A percentile compares a stretch with the other conserved stretches of the same genome.
phyloP scores from a whole-genome alignment of 1,140 invertebrate species.

The Sipha flava region DNA sequence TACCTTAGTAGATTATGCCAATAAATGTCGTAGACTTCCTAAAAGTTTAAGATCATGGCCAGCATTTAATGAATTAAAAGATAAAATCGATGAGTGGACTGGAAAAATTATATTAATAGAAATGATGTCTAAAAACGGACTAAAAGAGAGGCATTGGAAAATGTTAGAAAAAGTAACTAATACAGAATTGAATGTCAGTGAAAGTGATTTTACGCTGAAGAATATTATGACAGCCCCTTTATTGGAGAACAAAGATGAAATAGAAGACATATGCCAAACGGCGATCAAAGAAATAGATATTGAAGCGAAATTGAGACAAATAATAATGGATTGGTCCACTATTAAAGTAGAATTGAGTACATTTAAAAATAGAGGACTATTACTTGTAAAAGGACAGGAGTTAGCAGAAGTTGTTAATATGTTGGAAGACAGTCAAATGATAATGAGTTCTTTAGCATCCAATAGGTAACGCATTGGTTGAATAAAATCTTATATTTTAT shows the following conservation, averaged over 20 bases:
- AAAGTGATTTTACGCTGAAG: conserved; percentile 85
- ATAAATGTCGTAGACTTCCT: conserved; percentile 86
- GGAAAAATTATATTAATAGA: conserved; percentile 92
- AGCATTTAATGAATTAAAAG: conserved; percentile 88
- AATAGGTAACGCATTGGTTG: too few relatives aligned
- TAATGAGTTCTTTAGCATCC: conserved; percentile 82
- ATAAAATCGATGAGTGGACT: conserved; percentile 95
- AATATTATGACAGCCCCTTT: conserved; percentile 91
- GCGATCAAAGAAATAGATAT: conserved; percentile 97
- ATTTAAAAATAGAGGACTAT: conserved; percentile 90
- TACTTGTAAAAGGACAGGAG: conserved; percentile 83
- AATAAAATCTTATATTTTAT: too few relatives aligned
- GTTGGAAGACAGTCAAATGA: conserved; percentile 91
- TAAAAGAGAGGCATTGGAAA: conserved; percentile 95
- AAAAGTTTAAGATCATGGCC: conserved; percentile 85
- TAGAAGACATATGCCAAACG: conserved; percentile 96
- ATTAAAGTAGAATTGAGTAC: conserved; percentile 88
- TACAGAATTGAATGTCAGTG: conserved; percentile 82
- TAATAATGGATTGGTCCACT: conserved; percentile 89
- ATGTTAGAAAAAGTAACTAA: conserved; percentile 85
- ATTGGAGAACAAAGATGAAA: conserved; percentile 88
- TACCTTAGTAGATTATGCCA: conserved; percentile 93
- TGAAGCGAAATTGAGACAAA: conserved; percentile 86
- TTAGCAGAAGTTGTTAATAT: conserved; percentile 89
- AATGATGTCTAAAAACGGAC: conserved; percentile 94